Evolutionary conservation across 1,140 invertebrate genomes (phyloP).

Genomic region (Branchinecta lindahli): DNA sequence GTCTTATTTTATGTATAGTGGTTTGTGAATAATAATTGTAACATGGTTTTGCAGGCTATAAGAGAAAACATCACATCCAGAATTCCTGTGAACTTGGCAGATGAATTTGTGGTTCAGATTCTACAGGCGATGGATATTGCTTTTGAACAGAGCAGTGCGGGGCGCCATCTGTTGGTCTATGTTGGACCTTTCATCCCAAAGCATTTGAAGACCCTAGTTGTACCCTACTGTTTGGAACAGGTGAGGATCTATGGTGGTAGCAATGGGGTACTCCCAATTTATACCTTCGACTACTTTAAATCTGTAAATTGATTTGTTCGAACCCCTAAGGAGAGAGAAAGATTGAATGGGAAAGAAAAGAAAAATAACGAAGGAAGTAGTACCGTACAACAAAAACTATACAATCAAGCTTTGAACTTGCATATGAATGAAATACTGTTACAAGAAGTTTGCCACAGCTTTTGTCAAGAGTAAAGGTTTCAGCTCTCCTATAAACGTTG

Average conservation of each 20-base stretch:
- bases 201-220: conserved; percentile 16
- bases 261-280: too few relatives aligned
- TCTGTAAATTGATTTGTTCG: too few relatives aligned
- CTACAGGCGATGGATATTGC: conserved; percentile 18
- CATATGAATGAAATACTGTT: too few relatives aligned
- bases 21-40: not conserved
- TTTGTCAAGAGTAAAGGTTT: too few relatives aligned
- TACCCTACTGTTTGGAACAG: conserved; percentile 20
- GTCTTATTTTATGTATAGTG: not conserved
- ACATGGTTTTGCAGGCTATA: not conserved
- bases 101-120: conserved; percentile 20
- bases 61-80: conserved; percentile 18
- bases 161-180: conserved; percentile 20
- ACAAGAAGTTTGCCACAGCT: too few relatives aligned
- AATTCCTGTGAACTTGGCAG: conserved; percentile 18
- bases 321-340: too few relatives aligned
- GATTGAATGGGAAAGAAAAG: too few relatives aligned
- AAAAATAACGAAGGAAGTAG: too few relatives aligned
- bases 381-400: too few relatives aligned
- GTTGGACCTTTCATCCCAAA: conserved; percentile 20
- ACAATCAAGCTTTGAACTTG: too few relatives aligned
- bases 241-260: conserved; percentile 12
- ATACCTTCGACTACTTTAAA: too few relatives aligned
- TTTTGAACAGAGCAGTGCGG: conserved; percentile 18
- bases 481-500: too few relatives aligned